A percentile compares a stretch with the other conserved stretches of the same genome.
phyloP scores from a whole-genome alignment of 2,888 invertebrate species.

The Stegana nigrithorax region DNA sequence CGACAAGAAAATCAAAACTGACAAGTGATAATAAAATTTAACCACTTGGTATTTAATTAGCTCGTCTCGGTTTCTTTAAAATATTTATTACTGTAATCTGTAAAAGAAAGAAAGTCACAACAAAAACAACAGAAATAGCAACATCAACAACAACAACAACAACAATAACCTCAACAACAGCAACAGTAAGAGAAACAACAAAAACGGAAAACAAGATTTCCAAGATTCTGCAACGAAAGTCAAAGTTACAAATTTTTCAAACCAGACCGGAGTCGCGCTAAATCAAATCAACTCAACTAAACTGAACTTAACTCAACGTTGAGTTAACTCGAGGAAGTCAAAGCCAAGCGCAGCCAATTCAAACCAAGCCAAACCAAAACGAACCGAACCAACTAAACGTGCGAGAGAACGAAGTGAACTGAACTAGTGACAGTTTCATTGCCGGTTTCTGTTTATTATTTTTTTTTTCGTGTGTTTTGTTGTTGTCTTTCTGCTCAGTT shows the following conservation, averaged over 20 bases:
- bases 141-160: background rate
- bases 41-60: constrained; percentile 51
- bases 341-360: constrained; percentile 2
- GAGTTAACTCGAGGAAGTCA: background rate
- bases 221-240: constrained; percentile 59
- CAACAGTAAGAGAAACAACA: constrained; percentile 33
- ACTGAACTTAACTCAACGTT: constrained; percentile 25
- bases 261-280: too few relatives aligned
- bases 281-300: background rate
- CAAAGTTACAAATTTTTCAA: constrained; percentile 53
- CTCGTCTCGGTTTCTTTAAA: constrained; percentile 49
- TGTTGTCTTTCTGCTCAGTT: background rate
- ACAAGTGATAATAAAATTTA: constrained; percentile 40
- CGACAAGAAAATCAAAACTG: too few relatives aligned
- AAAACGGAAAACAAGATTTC: constrained; percentile 50
- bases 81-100: background rate
- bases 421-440: constrained; percentile 21
- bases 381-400: background rate
- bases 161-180: constrained; percentile 52
- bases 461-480: background rate
- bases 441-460: constrained; percentile 37
- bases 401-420: background rate
- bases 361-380: background rate
- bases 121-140: background rate
- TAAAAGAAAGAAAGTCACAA: constrained; percentile 26